Evolutionary conservation across 2,113 vertebrate genomes (phyloP).

Genomic region (Dascyllus trimaculatus): DNA sequence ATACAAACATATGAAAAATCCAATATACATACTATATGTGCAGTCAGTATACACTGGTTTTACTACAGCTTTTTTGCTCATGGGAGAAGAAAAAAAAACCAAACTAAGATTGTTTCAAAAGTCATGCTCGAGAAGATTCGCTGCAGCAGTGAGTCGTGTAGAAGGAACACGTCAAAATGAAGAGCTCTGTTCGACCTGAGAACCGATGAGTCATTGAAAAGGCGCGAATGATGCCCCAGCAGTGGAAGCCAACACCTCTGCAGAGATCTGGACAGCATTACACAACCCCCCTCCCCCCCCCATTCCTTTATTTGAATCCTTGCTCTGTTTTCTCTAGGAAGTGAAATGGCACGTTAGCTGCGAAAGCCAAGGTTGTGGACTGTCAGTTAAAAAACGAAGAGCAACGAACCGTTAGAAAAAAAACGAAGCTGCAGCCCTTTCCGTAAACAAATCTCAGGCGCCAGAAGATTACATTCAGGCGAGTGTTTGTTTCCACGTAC

Average conservation of each 20-base stretch:
- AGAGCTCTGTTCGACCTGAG: constrained; percentile 80
- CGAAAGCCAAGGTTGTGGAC: not conserved
- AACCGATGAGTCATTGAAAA: constrained; percentile 71
- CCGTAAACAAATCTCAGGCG: constrained; percentile 13
- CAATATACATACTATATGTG: constrained; percentile 79
- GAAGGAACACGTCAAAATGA: constrained; percentile 56
- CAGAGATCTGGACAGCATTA: constrained; percentile 37
- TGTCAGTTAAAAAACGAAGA: constrained; percentile 22
- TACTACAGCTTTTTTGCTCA: constrained; percentile 58
- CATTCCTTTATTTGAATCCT: not conserved
- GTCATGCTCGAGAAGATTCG: constrained; percentile 71
- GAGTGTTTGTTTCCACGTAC: constrained; percentile 8
- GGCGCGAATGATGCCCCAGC: constrained; percentile 46
- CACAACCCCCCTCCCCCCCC: not conserved
- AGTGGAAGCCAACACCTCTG: constrained; percentile 39
- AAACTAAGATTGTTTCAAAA: constrained; percentile 48
- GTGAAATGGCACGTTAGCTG: constrained; percentile 50
- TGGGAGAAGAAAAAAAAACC: constrained; percentile 42
- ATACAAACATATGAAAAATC: constrained; percentile 68
- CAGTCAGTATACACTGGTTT: constrained; percentile 69
- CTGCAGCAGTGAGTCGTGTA: constrained; percentile 52
- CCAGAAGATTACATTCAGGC: constrained; percentile 37
- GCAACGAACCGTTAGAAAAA: constrained; percentile 9
- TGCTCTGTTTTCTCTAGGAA: constrained; percentile 34
- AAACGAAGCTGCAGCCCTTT: constrained; percentile 38